These are phyloP conservation scores for Cygnus buccinator DNA, from an alignment of 2,113 vertebrate genomes.

Conservation along the genomic window DNA sequence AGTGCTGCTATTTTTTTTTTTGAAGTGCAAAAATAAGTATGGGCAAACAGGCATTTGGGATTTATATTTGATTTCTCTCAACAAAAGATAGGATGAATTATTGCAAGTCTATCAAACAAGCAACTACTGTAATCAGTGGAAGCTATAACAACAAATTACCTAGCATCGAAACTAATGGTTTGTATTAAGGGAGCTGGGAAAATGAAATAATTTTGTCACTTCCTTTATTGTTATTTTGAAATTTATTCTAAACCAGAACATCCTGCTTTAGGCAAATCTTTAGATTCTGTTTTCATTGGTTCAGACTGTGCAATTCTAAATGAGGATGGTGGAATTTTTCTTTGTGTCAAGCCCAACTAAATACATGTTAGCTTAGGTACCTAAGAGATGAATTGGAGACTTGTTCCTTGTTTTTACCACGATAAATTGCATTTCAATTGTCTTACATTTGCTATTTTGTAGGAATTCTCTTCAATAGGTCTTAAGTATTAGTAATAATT, in stretches of 20 bases:
- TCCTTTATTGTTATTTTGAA: not conserved
- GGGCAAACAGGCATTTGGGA: constrained; percentile 59
- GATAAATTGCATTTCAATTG: not conserved
- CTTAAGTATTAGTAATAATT: not conserved
- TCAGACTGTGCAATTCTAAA: not conserved
- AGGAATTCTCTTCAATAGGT: not conserved
- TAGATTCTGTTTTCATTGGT: not conserved
- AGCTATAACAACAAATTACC: not conserved
- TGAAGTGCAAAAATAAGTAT: constrained; percentile 69
- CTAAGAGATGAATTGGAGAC: not conserved
- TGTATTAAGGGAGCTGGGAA: not conserved
- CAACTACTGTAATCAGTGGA: constrained; percentile 52
- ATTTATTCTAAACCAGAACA: not conserved
- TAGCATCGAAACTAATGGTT: not conserved
- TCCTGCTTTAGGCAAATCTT: not conserved
- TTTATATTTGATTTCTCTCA: constrained; percentile 63
- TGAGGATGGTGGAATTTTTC: not conserved
- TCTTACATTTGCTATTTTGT: not conserved
- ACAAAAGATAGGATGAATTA: not conserved
- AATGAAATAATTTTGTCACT: not conserved
- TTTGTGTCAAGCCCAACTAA: not conserved
- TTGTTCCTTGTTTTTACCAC: not conserved
- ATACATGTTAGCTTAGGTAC: not conserved
- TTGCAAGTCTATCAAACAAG: constrained; percentile 56
- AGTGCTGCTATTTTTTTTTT: constrained; percentile 66